Base-by-base conservation (phyloP, 1,140 invertebrate species). In the Caenorhabditis inopinata region DNA sequence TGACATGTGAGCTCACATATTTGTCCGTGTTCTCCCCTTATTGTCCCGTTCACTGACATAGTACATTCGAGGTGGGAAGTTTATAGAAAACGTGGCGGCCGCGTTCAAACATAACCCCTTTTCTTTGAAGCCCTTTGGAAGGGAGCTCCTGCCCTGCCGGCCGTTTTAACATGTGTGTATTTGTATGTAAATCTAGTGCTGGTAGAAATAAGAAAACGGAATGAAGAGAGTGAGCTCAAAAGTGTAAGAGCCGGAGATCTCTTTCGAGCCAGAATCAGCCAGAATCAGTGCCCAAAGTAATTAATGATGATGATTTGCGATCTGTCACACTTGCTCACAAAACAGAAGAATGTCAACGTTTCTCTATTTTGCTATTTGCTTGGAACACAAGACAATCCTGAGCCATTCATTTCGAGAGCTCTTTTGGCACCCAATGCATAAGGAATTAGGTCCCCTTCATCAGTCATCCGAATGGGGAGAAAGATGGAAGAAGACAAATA, bases 111-210 rank as follows among this genome's bases (percentile, higher is more conserved):
- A 68, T n/a, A 42, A 68, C 51, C 21, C 21, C 18, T n/a, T n/a
- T 25, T 23, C 51, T 21, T 58, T 1, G 35, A 29, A 58, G 35
- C 51, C 35, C 51, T 16, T 27, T 21, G 49, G 49, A n/a, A n/a
- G n/a, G n/a, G n/a, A n/a, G n/a, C n/a, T n/a, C n/a, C n/a, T n/a
- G 38, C 6, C 38, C 38, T 14, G 6, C 38, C 29, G 21, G 58
- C 7, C 23, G 58, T 68, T 68, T 68, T 32, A 68, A 68, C 58
- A 68, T 68, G 38, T 68, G 58, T 68, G 58, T 68, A 68, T 68
- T 68, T 68, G 58, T 68, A 68, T 68, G 58, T 38, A n/a, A 42
- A 42, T 18, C 32, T 68, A 12, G 51, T 32, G 51, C n/a, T 51
- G 51, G 7, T 21, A 25, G 21, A 7, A 7, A 5, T 3, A 25